Evolutionary conservation across 1,140 invertebrate genomes (phyloP).

Genomic region (Drosophila watanabei): DNA sequence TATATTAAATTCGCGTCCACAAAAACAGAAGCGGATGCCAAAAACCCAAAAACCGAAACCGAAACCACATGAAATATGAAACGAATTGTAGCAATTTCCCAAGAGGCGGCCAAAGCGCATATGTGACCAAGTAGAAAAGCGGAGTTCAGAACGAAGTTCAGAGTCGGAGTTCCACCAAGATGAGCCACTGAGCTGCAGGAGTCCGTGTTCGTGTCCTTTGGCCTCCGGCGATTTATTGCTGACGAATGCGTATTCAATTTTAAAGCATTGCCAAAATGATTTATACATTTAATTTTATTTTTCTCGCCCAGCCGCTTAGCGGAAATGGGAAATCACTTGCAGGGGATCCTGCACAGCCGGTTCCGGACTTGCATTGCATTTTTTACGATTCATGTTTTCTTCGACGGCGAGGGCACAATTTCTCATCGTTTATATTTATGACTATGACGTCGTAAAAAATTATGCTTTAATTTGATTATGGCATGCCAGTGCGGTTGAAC

Average conservation of each 20-base stretch:
- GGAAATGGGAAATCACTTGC: constrained; percentile 65
- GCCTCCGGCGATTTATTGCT: constrained; percentile 72
- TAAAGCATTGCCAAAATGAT: constrained; percentile 74
- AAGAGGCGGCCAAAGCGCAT: constrained; percentile 62
- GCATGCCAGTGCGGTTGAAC: constrained; percentile 20
- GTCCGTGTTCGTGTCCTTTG: constrained; percentile 21
- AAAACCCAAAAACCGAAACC: constrained; percentile 28
- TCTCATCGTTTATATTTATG: constrained; percentile 81
- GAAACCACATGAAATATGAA: constrained; percentile 77
- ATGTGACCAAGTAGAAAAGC: constrained; percentile 58
- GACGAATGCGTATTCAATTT: constrained; percentile 84
- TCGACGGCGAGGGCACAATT: constrained; percentile 48
- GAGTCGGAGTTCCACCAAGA: not conserved
- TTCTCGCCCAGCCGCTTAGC: constrained; percentile 61
- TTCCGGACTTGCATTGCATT: constrained; percentile 27
- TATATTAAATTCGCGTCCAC: constrained; percentile 15
- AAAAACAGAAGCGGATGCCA: constrained; percentile 37
- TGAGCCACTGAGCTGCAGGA: constrained; percentile 30
- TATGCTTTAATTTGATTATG: constrained; percentile 84
- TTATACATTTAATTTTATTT: constrained; percentile 84
- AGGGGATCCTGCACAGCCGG: constrained; percentile 17
- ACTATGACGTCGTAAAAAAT: constrained; percentile 83
- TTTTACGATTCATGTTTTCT: constrained; percentile 56
- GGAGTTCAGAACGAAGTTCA: constrained; percentile 11
- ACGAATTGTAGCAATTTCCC: constrained; percentile 80